phyloP scores from a whole-genome alignment of 2,888 invertebrate genomes.

The Sphinx pinastri region DNA sequence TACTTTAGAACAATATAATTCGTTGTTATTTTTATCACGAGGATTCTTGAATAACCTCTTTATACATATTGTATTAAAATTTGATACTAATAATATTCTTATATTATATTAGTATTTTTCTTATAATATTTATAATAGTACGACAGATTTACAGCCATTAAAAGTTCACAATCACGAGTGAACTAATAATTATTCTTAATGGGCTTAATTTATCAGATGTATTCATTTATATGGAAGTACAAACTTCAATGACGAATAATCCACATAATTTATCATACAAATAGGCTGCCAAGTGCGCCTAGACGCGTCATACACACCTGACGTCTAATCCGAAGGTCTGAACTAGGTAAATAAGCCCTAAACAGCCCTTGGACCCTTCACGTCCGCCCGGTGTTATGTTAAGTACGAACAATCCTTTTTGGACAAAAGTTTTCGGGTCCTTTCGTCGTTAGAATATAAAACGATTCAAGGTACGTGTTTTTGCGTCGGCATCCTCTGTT shows the following conservation, averaged over 20 bases:
- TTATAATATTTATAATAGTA: too few relatives aligned
- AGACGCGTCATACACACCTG: constrained; percentile 9
- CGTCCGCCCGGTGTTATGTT: constrained; percentile 9
- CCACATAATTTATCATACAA: constrained; percentile 1
- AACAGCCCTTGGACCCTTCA: constrained; percentile 7
- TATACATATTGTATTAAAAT: too few relatives aligned
- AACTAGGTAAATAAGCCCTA: constrained; percentile 12
- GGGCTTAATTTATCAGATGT: too few relatives aligned
- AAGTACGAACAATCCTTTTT: constrained; percentile 23
- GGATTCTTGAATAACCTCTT: too few relatives aligned
- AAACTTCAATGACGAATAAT: not conserved
- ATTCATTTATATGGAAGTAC: not conserved
- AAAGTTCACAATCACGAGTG: too few relatives aligned
- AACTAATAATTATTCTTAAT: too few relatives aligned
- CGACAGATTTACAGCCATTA: too few relatives aligned
- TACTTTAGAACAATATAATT: too few relatives aligned
- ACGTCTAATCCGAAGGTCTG: not conserved
- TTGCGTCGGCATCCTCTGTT: not conserved
- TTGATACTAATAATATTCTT: too few relatives aligned
- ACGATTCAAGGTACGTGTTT: constrained; percentile 1
- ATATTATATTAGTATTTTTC: too few relatives aligned
- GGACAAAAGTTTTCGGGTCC: constrained; percentile 11
- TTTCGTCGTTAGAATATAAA: constrained; percentile 17
- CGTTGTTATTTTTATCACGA: too few relatives aligned
- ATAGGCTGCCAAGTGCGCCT: not conserved